Evolutionary conservation across 1,140 invertebrate species (phyloP).

Genomic region (Leptinotarsa lineolata): DNA sequence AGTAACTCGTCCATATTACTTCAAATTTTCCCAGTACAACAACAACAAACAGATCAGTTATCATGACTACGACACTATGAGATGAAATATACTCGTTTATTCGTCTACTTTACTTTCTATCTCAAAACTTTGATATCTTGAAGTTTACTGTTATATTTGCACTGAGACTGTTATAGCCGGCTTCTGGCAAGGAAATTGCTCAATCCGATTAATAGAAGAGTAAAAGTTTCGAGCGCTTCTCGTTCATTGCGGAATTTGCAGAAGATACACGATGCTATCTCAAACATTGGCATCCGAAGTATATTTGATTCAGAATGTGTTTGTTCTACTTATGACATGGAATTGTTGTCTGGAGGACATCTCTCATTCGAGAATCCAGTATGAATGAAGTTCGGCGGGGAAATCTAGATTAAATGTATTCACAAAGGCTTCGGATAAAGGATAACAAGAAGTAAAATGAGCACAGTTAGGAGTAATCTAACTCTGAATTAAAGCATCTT

Average conservation of each 20-base stretch:
- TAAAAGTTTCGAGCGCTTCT: not conserved
- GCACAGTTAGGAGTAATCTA: too few species aligned
- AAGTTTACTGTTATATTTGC: conserved; percentile 3
- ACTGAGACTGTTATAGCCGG: not conserved
- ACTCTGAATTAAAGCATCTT: too few species aligned
- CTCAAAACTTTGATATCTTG: not conserved
- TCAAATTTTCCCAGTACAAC: too few species aligned
- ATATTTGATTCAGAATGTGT: not conserved
- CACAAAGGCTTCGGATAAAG: too few species aligned
- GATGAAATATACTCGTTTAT: too few species aligned
- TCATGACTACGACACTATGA: too few species aligned
- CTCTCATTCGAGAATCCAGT: too few species aligned
- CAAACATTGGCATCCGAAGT: not conserved
- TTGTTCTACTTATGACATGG: not conserved
- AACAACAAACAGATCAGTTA: too few species aligned
- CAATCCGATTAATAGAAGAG: not conserved
- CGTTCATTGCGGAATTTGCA: conserved; percentile 5
- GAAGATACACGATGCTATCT: not conserved
- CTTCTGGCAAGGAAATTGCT: not conserved
- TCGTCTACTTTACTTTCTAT: not conserved
- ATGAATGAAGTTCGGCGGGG: too few species aligned
- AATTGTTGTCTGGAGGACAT: not conserved
- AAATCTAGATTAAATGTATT: too few species aligned
- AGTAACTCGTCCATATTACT: too few species aligned
- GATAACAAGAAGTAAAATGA: too few species aligned